Conservation (phyloP, 1,140 invertebrate species). For the Tribolium castaneum region DNA sequence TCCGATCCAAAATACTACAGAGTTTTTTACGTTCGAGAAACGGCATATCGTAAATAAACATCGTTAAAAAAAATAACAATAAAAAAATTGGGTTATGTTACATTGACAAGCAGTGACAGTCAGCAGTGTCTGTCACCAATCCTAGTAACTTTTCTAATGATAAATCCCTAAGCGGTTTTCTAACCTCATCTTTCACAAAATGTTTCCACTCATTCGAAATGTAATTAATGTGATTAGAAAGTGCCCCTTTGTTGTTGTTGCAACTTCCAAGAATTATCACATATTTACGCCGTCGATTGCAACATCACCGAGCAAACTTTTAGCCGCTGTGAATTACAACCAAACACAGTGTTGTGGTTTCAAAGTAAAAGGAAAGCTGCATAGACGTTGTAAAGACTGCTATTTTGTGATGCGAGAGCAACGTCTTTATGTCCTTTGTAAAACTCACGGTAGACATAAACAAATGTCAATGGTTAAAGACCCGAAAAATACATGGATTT, state of each 20-base stretch:
- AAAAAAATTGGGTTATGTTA: not conserved
- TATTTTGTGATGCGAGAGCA: slow-evolving; percentile 77
- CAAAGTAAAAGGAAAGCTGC: slow-evolving; percentile 71
- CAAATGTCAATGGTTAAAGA: slow-evolving; percentile 77
- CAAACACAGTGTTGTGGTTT: slow-evolving; percentile 64
- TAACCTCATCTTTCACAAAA: not conserved
- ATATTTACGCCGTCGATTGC: not conserved
- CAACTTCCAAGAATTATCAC: not conserved
- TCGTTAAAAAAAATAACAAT: not conserved
- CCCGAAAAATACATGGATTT: slow-evolving; percentile 75
- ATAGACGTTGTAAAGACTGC: slow-evolving; percentile 79
- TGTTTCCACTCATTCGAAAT: not conserved
- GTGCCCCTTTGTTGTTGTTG: not conserved
- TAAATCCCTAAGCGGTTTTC: not conserved
- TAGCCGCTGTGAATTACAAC: slow-evolving; percentile 38
- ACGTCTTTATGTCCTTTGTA: slow-evolving; percentile 79
- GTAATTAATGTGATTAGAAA: not conserved
- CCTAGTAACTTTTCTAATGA: too few relatives aligned
- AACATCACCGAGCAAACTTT: slow-evolving; percentile 1
- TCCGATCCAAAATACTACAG: slow-evolving; percentile 80
- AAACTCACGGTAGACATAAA: slow-evolving; percentile 80
- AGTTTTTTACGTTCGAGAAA: slow-evolving; percentile 74
- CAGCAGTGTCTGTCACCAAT: not conserved
- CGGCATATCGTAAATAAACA: slow-evolving; percentile 81
- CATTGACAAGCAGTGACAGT: not conserved